Conservation (phyloP, 2,797 vertebrate genomes). For the Lacerta bilineata region DNA sequence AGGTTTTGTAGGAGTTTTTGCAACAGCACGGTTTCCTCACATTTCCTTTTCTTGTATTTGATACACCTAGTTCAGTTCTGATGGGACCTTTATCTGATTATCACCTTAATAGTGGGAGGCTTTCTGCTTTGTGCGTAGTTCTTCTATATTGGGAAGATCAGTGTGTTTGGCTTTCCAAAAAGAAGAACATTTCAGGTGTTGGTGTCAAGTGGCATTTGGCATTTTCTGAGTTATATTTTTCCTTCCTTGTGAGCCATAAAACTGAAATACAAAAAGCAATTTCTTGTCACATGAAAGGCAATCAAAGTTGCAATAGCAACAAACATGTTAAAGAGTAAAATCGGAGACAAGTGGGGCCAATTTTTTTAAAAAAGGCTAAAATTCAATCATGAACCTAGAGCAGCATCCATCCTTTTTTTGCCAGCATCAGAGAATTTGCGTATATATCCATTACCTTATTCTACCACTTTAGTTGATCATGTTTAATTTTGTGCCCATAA, state of each 20-base stretch:
- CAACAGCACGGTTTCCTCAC: neutral
- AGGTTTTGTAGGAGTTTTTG: neutral
- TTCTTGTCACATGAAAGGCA: neutral
- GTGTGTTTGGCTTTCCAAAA: neutral
- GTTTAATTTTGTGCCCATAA: constrained; percentile 16
- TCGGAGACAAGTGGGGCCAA: neutral
- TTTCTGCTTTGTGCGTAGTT: neutral
- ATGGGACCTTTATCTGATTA: neutral
- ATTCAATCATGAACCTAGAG: neutral
- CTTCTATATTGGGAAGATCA: neutral
- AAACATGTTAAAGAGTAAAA: neutral
- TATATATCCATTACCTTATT: neutral
- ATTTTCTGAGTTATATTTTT: neutral
- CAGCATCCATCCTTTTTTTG: neutral
- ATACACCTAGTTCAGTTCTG: neutral
- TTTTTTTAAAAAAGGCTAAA: neutral
- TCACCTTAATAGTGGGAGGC: neutral
- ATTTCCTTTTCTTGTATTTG: neutral
- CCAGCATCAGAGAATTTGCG: neutral
- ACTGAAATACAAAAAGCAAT: neutral
- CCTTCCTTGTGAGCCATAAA: neutral
- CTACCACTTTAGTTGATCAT: neutral
- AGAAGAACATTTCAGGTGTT: neutral
- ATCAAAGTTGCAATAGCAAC: neutral
- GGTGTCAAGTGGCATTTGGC: neutral